Base-by-base conservation (phyloP, 2,888 invertebrate species). In the Caradrina clavipalpis region DNA sequence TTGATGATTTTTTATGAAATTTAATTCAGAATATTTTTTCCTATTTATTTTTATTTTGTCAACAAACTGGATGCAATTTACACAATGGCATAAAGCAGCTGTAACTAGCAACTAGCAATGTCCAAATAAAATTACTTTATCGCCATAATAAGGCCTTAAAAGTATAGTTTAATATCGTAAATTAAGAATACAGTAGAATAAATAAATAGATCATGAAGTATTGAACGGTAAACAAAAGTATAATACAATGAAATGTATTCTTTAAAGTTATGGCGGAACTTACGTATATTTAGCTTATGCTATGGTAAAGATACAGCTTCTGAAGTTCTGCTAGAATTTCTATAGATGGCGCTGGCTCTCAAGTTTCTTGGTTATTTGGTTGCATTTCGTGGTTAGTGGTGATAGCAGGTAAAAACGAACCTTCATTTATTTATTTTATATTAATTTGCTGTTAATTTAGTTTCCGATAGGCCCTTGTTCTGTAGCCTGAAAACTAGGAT, bases 161-260 rank as follows among this genome's bases (percentile, higher is more conserved):
- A 63, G 78, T 60, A 42, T n/a, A 63, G 31, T 62, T 53, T 67
- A 35, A 53, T 67, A 50, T 63, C 63, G 35, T 65, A 73, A 73
- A 63, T 57, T 73, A 45, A 42, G 21, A 62, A 22, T 26, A 22
- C 26, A 15, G 11, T 35, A n/a, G 42, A 54, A 73, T 73, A 57
- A 67, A 67, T 55, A 67, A 54, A 51, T 56, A n/a, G 45, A 45
- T 49, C 66, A 66, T 54, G 22, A 57, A 53, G 17, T 51, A 72
- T 64, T 57, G 35, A 49, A 67, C 42, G 26, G 51, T 11, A 31
- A 8, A 26, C 57, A 21, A 49, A 31, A 7, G 57, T 54, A n/a
- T 21, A 21, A 15, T 15, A 54, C 39, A 49, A 21, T 51, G 59
- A 70, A 69, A 68, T 19, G 11, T 69, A 42, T 1, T n/a, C 13